Evolutionary conservation across 2,113 vertebrate species (phyloP), one percentile per base, ranked within the genome.

Genomic region (Semicossyphus pulcher): DNA sequence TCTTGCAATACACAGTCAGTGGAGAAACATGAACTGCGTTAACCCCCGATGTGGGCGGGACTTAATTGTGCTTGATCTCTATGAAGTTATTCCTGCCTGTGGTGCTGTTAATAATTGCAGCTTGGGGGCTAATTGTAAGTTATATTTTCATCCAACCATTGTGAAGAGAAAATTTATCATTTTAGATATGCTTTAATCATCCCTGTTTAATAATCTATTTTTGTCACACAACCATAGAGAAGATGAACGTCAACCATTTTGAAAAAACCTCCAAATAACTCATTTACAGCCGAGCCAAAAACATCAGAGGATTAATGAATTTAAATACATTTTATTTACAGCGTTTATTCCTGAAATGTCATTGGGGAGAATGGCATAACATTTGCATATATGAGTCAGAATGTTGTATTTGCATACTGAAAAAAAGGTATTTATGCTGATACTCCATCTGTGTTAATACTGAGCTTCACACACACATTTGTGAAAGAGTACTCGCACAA

Each of bases 301-400:
- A 73, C 79, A 76, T 73, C 29, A 26, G 60, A 52, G 32, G 53
- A 63, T 73, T 75, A 84, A 80, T 78, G 32, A 57, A 81, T 72
- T 56, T 68, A 48, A 81, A 72, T 83, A 42, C 42, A 52, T 49
- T 67, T 45, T 71, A 65, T 76, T 70, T 66, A 70, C 42, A 20
- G 48, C 18, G 1, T 86, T 86, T 74, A 78, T 78, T 73, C 37
- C 72, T 60, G 39, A 67, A 45, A 76, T 62, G 49, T 72, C 72
- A 63, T 18, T 39, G 32, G 67, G 49, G 64, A 72, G 26, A 57
- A 51, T 47, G 34, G 25, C 48, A 59, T 28, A 57, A 68, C 45
- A 83, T 87, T 83, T 84, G 70, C 70, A 82, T 65, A 25, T 32
- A 52, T 70, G 60, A 84, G 59, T 76, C 72, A 70, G 57, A 82